phyloP scores from a whole-genome alignment of 2,888 invertebrate genomes.

The Hybos culiciformis region DNA sequence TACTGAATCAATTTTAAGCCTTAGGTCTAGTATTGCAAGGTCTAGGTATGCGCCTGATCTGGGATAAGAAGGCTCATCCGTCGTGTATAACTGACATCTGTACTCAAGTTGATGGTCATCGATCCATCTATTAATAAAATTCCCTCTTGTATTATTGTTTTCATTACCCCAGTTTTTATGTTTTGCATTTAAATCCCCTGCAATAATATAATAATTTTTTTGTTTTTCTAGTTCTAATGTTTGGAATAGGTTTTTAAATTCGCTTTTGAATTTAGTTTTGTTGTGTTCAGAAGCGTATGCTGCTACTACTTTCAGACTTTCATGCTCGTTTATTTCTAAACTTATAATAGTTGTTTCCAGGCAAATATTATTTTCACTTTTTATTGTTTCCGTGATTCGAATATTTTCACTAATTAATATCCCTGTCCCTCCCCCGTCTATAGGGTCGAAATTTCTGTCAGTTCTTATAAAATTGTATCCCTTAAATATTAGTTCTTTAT shows the following conservation, averaged over 20 bases:
- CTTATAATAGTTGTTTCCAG: too few relatives aligned
- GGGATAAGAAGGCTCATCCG: neutral
- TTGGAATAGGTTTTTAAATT: neutral
- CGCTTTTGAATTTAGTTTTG: neutral
- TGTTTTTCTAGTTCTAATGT: conserved; percentile 2
- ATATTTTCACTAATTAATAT: too few relatives aligned
- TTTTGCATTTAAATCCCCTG: conserved; percentile 6
- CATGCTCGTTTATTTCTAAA: too few relatives aligned
- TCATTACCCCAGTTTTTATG: conserved; percentile 5
- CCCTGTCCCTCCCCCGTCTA: too few relatives aligned
- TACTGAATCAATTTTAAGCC: neutral
- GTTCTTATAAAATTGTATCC: too few relatives aligned
- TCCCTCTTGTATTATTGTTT: conserved; percentile 3
- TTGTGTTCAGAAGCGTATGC: neutral
- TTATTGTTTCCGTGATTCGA: too few relatives aligned
- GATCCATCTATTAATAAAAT: neutral
- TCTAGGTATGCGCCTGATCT: conserved; percentile 2
- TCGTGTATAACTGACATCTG: neutral
- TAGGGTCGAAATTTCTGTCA: too few relatives aligned
- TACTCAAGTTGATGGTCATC: too few relatives aligned
- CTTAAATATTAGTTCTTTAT: too few relatives aligned
- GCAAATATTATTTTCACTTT: too few relatives aligned
- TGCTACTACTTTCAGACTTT: neutral
- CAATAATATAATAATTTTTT: conserved; percentile 4
- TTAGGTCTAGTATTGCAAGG: neutral